Base-by-base conservation (phyloP, 2,888 invertebrate species). In the Sarcophaga rosellei region DNA sequence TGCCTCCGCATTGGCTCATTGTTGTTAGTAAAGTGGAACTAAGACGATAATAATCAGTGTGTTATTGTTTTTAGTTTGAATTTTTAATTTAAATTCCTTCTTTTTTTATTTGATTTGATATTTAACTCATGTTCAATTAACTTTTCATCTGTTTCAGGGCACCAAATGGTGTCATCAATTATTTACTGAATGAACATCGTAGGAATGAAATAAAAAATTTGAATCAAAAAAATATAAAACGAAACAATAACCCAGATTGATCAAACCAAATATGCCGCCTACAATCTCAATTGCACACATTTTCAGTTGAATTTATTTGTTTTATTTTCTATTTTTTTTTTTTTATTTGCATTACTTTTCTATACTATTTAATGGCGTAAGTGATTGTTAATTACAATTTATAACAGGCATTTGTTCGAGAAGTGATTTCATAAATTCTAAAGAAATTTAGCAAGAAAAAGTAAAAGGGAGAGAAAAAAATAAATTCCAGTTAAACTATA, bases 321-420 rank as follows among this genome's bases (percentile, higher is more conserved):
- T 35, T 2, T 47, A 1, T 47, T 12, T 53, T 53, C 1, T 53
- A 47, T 47, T 47, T 47, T 47, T 1, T 2, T 8, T 0, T 15
- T 15, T 17, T 15, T 17, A 4, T 53, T 53, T 53, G 12, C 17
- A 17, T 53, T 53, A 15, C 15, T 53, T 53, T 53, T 53, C 17
- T 53, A 17, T 53, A 53, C 3, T 4, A 53, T 53, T 53, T 53
- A 80, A 84, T 78, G 78, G 59, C 47, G 74, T 72, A 66, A 84
- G 74, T 77, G 80, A 86, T 77, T 83, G 61, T 77, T 73, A 77
- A 84, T 81, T 78, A 78, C 77, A 81, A 80, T 86, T 80, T 81
- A 74, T 82, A 74, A 59, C 73, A 79, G 12, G 47, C 23, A 62
- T 66, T 72, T 74, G 47, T 35, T 53, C 12, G 21, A 76, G 70